A percentile compares a stretch with the other conserved stretches of the same genome.
Evolutionary conservation across 2,888 invertebrate species (phyloP).

Genomic region (Dione vanillae): DNA sequence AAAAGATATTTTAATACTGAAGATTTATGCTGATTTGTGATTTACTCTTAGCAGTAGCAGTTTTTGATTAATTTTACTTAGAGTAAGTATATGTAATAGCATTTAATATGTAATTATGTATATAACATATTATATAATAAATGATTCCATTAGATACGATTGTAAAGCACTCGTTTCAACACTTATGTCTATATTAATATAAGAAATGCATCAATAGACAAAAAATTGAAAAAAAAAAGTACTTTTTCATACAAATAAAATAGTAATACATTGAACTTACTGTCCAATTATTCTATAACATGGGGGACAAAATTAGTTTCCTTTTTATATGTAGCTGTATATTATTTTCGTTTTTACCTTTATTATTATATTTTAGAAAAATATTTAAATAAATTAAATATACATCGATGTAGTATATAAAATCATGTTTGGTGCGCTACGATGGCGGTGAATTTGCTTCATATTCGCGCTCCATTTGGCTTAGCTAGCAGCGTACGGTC

Average conservation of each 20-base stretch:
- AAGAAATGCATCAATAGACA: no score
- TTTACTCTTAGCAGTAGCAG: no score
- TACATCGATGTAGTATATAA: background rate
- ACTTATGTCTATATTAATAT: conserved; percentile 11
- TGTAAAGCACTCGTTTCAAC: background rate
- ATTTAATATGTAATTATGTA: background rate
- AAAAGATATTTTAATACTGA: background rate
- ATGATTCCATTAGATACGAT: background rate
- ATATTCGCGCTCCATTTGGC: conserved; percentile 15
- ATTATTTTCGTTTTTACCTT: no score
- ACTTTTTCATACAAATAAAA: no score
- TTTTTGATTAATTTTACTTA: no score
- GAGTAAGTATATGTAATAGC: no score
- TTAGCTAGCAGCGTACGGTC: conserved; percentile 1
- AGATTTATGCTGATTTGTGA: background rate
- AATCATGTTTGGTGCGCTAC: background rate
- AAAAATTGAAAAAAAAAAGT: no score
- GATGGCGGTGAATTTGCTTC: background rate
- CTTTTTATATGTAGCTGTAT: no score
- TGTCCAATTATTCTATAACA: no score
- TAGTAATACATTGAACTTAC: no score
- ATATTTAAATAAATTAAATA: background rate
- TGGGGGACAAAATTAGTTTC: no score
- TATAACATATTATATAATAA: background rate
- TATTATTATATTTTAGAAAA: no score